Evolutionary conservation across 2,797 vertebrate genomes (phyloP).

Genomic region (Eremophila alpestris): DNA sequence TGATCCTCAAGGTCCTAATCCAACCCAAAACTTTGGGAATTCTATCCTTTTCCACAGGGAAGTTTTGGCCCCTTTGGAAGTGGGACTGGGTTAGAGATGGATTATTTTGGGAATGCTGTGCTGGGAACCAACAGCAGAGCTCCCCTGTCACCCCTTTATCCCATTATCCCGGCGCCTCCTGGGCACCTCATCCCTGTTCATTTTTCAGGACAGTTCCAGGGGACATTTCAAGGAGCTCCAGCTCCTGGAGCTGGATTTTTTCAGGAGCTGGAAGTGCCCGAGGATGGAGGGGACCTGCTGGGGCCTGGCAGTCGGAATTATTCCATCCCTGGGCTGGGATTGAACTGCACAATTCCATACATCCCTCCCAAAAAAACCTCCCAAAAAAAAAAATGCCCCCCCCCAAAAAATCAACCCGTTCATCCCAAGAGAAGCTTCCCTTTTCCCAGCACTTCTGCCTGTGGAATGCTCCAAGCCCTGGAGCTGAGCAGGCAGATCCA

Average conservation of each 20-base stretch:
- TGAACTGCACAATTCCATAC: fast-evolving
- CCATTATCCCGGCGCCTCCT: background rate
- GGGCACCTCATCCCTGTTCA: background rate
- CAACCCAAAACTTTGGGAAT: background rate
- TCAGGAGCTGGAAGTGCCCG: background rate
- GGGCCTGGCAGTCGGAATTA: background rate
- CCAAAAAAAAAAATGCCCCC: background rate
- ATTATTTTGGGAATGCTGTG: background rate
- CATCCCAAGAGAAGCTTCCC: background rate
- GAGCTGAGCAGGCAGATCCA: background rate
- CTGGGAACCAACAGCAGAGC: background rate
- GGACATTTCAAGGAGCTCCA: background rate
- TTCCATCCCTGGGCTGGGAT: background rate
- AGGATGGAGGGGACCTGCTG: background rate
- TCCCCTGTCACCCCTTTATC: background rate
- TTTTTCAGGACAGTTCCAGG: background rate
- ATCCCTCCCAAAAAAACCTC: background rate
- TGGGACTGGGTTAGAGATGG: background rate
- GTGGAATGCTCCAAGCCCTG: fast-evolving
- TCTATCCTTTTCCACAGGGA: fast-evolving
- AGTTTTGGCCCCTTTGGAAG: background rate
- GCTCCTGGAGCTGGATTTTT: background rate
- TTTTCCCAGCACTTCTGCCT: background rate
- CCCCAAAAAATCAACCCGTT: too few species aligned
- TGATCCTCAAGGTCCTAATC: background rate